Conservation (phyloP, 1,140 invertebrate species). For the Proctacanthus coquilletti region DNA sequence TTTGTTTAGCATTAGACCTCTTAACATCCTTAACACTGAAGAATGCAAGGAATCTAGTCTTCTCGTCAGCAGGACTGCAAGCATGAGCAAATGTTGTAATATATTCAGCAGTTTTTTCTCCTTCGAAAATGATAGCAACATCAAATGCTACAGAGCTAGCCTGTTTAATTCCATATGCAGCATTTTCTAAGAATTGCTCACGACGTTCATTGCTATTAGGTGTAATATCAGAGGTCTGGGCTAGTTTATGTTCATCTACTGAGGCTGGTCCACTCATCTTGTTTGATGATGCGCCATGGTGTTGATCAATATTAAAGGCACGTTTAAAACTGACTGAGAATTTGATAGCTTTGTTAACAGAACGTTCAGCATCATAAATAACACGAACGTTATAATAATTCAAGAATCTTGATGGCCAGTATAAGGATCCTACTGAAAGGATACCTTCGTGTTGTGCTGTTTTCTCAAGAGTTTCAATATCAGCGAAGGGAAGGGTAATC, state of each 20-base stretch:
- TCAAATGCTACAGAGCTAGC: conserved; percentile 30
- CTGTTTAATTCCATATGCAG: conserved; percentile 30
- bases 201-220: conserved; percentile 31
- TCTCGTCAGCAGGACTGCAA: conserved; percentile 35
- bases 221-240: conserved; percentile 16
- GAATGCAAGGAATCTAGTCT: conserved; percentile 31
- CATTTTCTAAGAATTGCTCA: conserved; percentile 33
- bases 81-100: conserved; percentile 33
- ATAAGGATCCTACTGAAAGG: not conserved
- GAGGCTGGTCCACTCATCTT: not conserved
- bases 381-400: conserved; percentile 11
- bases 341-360: conserved; percentile 11
- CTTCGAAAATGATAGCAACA: conserved; percentile 33
- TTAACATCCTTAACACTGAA: conserved; percentile 7
- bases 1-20: conserved; percentile 23
- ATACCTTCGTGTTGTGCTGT: not conserved
- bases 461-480: not conserved
- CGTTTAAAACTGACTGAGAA: conserved; percentile 2
- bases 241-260: not conserved
- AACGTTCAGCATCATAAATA: conserved; percentile 12
- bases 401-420: not conserved
- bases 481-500: not conserved
- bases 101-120: conserved; percentile 30
- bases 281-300: not conserved
- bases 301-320: conserved; percentile 2